Evolutionary conservation across 1,140 invertebrate species (phyloP), one percentile per base, ranked within the genome.

Genomic region (Procambarus clarkii): DNA sequence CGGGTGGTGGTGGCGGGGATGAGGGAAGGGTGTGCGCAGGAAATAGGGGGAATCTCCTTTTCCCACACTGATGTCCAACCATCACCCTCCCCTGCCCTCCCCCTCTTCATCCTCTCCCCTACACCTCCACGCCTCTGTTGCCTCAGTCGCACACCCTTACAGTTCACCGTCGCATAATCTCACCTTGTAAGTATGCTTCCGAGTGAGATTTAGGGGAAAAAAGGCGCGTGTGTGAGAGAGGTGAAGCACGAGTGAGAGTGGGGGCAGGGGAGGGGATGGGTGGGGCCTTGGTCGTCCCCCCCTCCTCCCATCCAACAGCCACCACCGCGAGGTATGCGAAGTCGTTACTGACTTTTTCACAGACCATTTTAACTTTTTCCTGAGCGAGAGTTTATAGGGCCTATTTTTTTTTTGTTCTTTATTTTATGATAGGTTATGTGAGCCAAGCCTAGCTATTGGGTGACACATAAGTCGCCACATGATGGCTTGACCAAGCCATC

Each of bases 281-380:
- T 18, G 45, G 48, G 45, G 78, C 15, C 34, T 79, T 45, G 48
- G 34, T 21, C 8, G 44, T 8, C 2, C 21, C 45, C 34, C 34
- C 34, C 34, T 34, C 34, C 34, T 34, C 34, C 34, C 34, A 34
- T 2, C 1, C 2, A 13, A 54, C 79, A 21, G n/a, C 69, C 69
- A 34, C n/a, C 69, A 74, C n/a, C 69, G 34, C 69, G 69, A n/a
- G 69, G 69, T 74, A 74, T 74, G 69, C 24, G 69, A 74, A 74
- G n/a, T 74, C 69, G 69, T 74, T 74, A 74, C 69, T 34, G 24
- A 34, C 69, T 34, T 74, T 74, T 74, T 34, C 69, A 74, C 69
- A 74, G 69, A 74, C 46, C 45, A 24, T 80, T 50, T 18, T 54
- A 64, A 64, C 15, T 64, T 64, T 64, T 64, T 64, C 54, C 54